phyloP scores from a whole-genome alignment of 53 echinoderm and acorn worm genomes.

The Apostichopus leukothele region DNA sequence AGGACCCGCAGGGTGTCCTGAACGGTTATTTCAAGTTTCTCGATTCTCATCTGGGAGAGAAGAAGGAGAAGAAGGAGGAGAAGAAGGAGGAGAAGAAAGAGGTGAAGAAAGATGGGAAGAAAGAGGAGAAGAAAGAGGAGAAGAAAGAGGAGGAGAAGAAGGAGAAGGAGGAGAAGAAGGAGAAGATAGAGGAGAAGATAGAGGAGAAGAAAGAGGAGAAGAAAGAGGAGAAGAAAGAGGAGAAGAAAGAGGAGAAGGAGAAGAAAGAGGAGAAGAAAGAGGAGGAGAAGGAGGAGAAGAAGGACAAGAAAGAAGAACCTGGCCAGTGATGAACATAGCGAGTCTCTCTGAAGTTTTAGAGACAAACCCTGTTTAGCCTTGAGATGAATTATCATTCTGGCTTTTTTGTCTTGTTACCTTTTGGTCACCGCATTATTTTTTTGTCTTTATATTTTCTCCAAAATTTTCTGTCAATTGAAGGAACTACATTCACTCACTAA shows the following conservation, averaged over 20 bases:
- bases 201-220: neutral
- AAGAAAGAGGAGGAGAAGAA: neutral
- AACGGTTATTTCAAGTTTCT: slow-evolving; percentile 73
- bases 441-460: too few relatives aligned
- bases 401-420: too few relatives aligned
- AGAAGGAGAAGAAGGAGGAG: neutral
- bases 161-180: neutral
- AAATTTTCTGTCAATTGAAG: too few relatives aligned
- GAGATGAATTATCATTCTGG: too few relatives aligned
- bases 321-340: too few relatives aligned
- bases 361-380: too few relatives aligned
- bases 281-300: neutral
- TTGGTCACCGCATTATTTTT: too few relatives aligned
- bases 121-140: neutral
- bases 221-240: neutral
- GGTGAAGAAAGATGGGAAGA: neutral
- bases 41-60: slow-evolving; percentile 26
- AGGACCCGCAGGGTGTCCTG: slow-evolving; percentile 72
- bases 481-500: too few relatives aligned
- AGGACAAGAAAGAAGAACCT: neutral
- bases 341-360: too few relatives aligned
- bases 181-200: neutral
- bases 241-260: neutral
- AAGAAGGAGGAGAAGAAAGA: neutral
- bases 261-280: neutral